Evolutionary conservation across 2,113 vertebrate genomes (phyloP).

Genomic region (Genyomyrus donnyi): DNA sequence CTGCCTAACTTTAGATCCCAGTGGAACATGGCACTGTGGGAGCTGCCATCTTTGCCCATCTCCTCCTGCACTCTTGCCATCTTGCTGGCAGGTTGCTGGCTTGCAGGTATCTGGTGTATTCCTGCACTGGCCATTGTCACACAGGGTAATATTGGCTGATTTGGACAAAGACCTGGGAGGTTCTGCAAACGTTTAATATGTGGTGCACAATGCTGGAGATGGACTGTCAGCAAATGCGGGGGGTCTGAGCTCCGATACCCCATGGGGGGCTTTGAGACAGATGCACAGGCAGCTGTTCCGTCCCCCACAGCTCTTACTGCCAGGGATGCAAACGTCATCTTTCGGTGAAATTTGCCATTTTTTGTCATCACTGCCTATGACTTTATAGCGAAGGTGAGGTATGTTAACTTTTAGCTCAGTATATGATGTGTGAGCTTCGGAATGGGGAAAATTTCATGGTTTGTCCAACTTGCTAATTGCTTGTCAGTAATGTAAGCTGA

Average conservation of each 20-base stretch:
- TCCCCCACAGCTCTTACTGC: not conserved
- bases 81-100: not conserved
- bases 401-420: not conserved
- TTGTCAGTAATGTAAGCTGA: too few species aligned
- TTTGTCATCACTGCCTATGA: not conserved
- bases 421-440: not conserved
- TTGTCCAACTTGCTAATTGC: not conserved
- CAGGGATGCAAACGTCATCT: not conserved
- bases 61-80: not conserved
- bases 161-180: not conserved
- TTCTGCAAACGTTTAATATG: not conserved
- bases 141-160: not conserved
- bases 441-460: not conserved
- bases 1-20: not conserved
- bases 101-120: not conserved
- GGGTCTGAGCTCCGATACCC: not conserved
- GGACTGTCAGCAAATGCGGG: not conserved
- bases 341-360: not conserved
- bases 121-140: not conserved
- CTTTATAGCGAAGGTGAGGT: not conserved
- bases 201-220: not conserved
- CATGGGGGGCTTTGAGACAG: not conserved
- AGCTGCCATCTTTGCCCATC: not conserved
- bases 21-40: not conserved
- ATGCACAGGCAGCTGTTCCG: not conserved